Evolutionary conservation across 2,797 vertebrate species (phyloP).

Genomic region (Streptopelia turtur): DNA sequence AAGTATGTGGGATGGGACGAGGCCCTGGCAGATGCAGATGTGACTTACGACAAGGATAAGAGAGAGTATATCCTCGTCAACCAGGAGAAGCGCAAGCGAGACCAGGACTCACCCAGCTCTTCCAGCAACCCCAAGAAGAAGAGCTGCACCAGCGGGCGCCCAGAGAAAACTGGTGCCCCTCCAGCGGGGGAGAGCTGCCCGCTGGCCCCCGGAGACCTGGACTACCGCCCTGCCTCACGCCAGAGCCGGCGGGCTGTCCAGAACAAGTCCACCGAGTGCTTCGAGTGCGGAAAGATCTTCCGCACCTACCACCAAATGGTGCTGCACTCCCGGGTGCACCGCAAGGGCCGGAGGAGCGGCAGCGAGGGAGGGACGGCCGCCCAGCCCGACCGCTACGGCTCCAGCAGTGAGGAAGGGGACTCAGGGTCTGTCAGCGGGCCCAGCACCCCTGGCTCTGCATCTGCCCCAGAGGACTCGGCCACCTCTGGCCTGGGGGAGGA

Average conservation of each 20-base stretch:
- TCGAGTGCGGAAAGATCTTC: constrained; percentile 94
- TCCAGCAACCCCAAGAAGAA: constrained; percentile 80
- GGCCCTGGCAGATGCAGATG: constrained; percentile 79
- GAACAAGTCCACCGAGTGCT: constrained; percentile 90
- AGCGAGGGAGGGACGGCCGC: constrained; percentile 36
- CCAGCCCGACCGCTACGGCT: constrained; percentile 81
- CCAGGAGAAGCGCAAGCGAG: constrained; percentile 87
- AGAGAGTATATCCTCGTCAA: constrained; percentile 88
- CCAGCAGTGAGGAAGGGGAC: constrained; percentile 89
- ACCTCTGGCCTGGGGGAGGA: constrained; percentile 81
- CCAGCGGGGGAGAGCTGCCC: constrained; percentile 77
- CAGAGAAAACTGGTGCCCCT: constrained; percentile 10
- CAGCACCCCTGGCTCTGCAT: constrained; percentile 88
- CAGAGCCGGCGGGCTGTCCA: constrained; percentile 81
- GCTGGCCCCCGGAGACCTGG: constrained; percentile 80
- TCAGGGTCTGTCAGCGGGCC: constrained; percentile 86
- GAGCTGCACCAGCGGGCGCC: constrained; percentile 61
- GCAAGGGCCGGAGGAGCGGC: constrained; percentile 77
- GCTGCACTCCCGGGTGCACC: constrained; percentile 91
- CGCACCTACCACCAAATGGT: constrained; percentile 95
- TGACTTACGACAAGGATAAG: constrained; percentile 88
- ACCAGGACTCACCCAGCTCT: constrained; percentile 79
- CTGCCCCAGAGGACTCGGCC: constrained; percentile 76
- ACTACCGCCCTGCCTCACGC: constrained; percentile 86
- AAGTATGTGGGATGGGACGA: constrained; percentile 88